Percentiles rank a stretch among this genome's conserved stretches.
These are phyloP conservation scores for Lottia gigantea DNA, from an alignment of 2,888 invertebrate genomes.

Conservation along the genomic window DNA sequence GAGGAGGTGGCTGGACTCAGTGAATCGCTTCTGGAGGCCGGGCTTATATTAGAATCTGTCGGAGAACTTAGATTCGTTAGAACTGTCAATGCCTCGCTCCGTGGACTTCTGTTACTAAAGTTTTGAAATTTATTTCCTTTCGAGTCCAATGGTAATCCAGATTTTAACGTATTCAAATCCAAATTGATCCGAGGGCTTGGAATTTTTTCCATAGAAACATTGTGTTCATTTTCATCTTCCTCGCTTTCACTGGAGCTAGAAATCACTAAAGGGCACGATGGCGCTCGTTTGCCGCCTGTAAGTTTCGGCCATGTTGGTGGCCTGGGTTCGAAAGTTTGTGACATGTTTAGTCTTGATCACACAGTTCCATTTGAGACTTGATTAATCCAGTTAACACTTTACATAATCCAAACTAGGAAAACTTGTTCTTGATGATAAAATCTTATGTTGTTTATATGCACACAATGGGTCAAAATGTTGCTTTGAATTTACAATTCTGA, in stretches of 20 bases:
- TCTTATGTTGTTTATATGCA: too few relatives aligned
- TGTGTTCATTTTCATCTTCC: constrained; percentile 28
- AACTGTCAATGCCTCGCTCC: neutral
- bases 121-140: constrained; percentile 12
- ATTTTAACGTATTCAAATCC: neutral
- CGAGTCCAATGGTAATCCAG: constrained; percentile 11
- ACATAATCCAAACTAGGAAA: too few relatives aligned
- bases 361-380: too few relatives aligned
- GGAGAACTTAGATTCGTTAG: neutral
- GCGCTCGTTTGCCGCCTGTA: constrained; percentile 47
- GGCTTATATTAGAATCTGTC: neutral
- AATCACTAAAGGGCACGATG: constrained; percentile 36
- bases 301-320: constrained; percentile 44
- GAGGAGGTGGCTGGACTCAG: constrained; percentile 12
- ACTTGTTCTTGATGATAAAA: too few relatives aligned
- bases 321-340: constrained; percentile 27
- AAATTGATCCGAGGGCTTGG: constrained; percentile 18
- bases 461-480: too few relatives aligned
- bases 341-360: neutral
- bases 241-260: constrained; percentile 36
- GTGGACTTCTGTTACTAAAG: neutral
- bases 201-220: neutral
- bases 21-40: neutral
- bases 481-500: too few relatives aligned
- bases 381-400: too few relatives aligned